A percentile compares a stretch with the other conserved stretches of the same genome.
Evolutionary conservation across 2,113 vertebrate genomes (phyloP).

Genomic region (Megaceryle maxima): DNA sequence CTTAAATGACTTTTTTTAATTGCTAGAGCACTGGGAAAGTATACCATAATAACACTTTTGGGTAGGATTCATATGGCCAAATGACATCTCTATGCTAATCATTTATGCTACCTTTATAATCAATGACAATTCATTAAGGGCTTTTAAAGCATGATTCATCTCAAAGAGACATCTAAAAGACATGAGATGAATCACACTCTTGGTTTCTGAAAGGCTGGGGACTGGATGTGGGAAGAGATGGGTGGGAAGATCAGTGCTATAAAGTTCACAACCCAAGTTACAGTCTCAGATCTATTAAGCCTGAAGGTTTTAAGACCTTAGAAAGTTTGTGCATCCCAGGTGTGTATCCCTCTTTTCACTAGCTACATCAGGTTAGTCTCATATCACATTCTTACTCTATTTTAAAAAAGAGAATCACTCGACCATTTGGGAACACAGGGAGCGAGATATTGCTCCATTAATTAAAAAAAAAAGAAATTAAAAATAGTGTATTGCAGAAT

Average conservation of each 20-base stretch:
- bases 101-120: not conserved
- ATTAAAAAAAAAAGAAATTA: not conserved
- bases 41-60: not conserved
- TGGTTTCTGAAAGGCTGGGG: not conserved
- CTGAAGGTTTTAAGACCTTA: not conserved
- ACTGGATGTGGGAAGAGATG: slow-evolving; percentile 11
- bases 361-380: not conserved
- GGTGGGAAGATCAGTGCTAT: not conserved
- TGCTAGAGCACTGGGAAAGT: not conserved
- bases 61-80: not conserved
- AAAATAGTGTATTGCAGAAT: not conserved
- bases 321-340: not conserved
- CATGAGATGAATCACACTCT: slow-evolving; percentile 22
- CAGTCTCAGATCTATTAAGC: not conserved
- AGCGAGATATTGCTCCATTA: not conserved
- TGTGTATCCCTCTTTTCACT: not conserved
- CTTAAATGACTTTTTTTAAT: not conserved
- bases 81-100: not conserved
- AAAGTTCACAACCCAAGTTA: not conserved
- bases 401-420: not conserved
- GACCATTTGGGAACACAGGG: not conserved
- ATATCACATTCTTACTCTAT: not conserved
- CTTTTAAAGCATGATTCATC: slow-evolving; percentile 48
- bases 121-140: slow-evolving; percentile 28
- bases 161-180: slow-evolving; percentile 13